phyloP scores from a whole-genome alignment of 1,140 invertebrate species.

The Platorchestia sp. region DNA sequence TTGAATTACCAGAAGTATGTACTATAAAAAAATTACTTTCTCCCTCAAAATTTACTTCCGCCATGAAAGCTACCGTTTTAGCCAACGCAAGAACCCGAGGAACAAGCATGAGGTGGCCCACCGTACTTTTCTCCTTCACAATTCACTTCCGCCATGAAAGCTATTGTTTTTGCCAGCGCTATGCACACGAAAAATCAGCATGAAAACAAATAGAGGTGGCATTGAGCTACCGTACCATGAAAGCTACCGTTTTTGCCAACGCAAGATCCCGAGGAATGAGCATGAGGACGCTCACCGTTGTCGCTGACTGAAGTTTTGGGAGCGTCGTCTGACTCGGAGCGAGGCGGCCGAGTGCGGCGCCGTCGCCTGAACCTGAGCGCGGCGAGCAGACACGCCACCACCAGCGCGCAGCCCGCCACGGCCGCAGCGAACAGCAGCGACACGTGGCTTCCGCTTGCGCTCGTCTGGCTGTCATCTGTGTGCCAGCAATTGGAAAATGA shows the following conservation, averaged over 20 bases:
- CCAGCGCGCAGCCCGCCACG: not conserved
- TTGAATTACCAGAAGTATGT: no score
- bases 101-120: no score
- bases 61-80: no score
- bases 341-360: not conserved
- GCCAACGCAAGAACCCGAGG: no score
- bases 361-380: not conserved
- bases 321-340: conserved; percentile 26
- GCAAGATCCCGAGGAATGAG: no score
- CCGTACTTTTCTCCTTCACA: not conserved
- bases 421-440: not conserved
- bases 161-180: no score
- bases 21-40: no score
- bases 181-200: not conserved
- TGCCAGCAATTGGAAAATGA: not conserved
- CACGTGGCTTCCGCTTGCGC: not conserved
- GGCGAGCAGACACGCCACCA: not conserved
- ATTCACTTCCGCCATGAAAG: not conserved
- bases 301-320: conserved; percentile 42
- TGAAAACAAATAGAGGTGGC: no score
- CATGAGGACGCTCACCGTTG: conserved; percentile 1
- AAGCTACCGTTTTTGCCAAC: not conserved
- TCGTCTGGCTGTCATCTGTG: conserved; percentile 28
- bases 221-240: not conserved
- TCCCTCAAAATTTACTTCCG: no score